Conservation (phyloP, 2,797 vertebrate genomes). For the Cryptoblepharus egeriae region DNA sequence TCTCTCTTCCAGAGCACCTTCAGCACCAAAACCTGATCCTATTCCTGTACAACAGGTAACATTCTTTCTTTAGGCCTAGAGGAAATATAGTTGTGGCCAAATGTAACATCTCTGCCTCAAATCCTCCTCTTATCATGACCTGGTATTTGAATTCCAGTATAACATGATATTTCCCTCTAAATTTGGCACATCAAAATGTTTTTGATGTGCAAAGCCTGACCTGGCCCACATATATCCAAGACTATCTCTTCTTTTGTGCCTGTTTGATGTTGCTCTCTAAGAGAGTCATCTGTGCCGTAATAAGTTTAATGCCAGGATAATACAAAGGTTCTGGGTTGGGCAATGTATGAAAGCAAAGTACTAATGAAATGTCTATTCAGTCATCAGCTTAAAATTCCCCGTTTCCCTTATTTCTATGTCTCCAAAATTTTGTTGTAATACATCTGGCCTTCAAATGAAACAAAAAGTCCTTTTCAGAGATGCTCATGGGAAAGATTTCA, state of each 20-base stretch:
- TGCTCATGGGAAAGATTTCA: neutral
- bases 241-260: neutral
- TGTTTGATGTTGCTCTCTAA: neutral
- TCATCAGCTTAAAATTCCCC: neutral
- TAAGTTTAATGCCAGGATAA: neutral
- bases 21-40: constrained; percentile 78
- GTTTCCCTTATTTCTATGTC: neutral
- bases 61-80: constrained; percentile 68
- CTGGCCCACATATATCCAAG: neutral
- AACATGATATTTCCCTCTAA: neutral
- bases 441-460: too few species aligned
- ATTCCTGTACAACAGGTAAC: constrained; percentile 86
- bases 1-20: constrained; percentile 80
- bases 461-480: neutral
- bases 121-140: constrained; percentile 42
- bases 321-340: neutral
- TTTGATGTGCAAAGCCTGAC: neutral
- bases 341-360: neutral
- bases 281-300: too few species aligned
- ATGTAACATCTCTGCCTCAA: constrained; percentile 38
- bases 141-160: constrained; percentile 36
- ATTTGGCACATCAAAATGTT: neutral
- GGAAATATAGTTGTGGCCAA: constrained; percentile 7
- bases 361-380: neutral
- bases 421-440: neutral